Percentiles rank a stretch among this genome's conserved stretches.
phyloP scores from a whole-genome alignment of 2,888 invertebrate genomes.

The Dasypolia templi region DNA sequence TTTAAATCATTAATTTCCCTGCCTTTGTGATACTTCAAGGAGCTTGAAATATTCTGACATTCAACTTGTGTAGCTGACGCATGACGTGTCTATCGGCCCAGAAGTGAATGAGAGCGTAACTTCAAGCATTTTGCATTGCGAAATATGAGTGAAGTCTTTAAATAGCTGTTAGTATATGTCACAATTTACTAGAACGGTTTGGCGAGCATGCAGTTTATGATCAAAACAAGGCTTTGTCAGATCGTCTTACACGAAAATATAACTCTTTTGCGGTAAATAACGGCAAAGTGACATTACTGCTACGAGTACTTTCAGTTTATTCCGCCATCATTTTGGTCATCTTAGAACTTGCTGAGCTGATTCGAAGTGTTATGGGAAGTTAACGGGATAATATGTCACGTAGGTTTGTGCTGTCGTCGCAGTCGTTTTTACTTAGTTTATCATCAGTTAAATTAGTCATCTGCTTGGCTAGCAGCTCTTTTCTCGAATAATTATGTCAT shows the following conservation, averaged over 20 bases:
- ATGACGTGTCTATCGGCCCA: constrained; percentile 30
- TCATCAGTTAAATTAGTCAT: background rate
- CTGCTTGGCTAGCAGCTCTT: background rate
- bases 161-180: constrained; percentile 14
- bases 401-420: background rate
- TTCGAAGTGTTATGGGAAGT: background rate
- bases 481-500: background rate
- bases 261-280: background rate
- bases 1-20: background rate
- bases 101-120: constrained; percentile 39
- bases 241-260: no score
- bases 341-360: background rate
- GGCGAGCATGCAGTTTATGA: constrained; percentile 15
- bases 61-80: constrained; percentile 22
- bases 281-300: background rate
- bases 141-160: constrained; percentile 25
- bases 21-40: background rate
- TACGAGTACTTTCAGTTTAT: no score
- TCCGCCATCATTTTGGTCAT: background rate
- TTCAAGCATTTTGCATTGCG: constrained; percentile 34
- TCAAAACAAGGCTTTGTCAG: background rate
- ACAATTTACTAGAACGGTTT: constrained; percentile 25
- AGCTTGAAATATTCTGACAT: constrained; percentile 25
- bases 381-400: background rate
- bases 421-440: background rate